Evolutionary conservation across 2,888 invertebrate species (phyloP), one percentile per base, ranked within the genome.

Genomic region (Disparrhopalites patrizii): DNA sequence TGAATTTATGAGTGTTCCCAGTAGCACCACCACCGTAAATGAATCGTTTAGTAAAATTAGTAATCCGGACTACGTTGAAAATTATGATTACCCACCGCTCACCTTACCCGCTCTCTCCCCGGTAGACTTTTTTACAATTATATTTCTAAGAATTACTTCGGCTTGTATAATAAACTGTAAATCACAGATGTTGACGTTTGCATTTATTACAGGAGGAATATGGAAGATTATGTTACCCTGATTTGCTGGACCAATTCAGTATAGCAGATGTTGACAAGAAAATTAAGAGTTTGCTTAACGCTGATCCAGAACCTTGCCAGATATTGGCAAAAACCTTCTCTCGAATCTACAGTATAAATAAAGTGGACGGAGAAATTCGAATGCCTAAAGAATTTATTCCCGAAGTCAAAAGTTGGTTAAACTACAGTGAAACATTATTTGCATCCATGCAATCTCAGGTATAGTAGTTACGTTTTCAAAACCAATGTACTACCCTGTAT

Each of bases 321-420:
- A 23, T 30, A 20, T 54, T 72, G 3, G 61, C 62, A 43, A 28
- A 61, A 0, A 64, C 70, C 27, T 73, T 73, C 47, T 43, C 66
- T 13, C 38, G 30, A 15, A 70, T 74, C 31, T 65, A 73, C 47
- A 30, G 52, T 3, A 64, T 74, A 28, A 68, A 70, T 2, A 33
- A 58, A 62, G 66, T 72, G n/a, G 25, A 67, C 13, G 69, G 70
- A 3, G 60, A 63, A 3, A 38, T 74, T 15, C 30, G 57, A 5
- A 51, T 74, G 30, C 73, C 74, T 13, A 31, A 56, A 23, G 60
- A 52, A 33, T 73, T 74, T 20, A 54, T 69, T 50, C 10, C 25
- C 3, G 70, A 74, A 60, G 73, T 74, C 7, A 66, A 65, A 30
- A 66, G 68, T 1, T 74, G 74, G 74, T 33, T 74, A 15, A 66